Base-by-base conservation (phyloP, 92 coral and sea anemone genomes). In the Pocillopora grandis region DNA sequence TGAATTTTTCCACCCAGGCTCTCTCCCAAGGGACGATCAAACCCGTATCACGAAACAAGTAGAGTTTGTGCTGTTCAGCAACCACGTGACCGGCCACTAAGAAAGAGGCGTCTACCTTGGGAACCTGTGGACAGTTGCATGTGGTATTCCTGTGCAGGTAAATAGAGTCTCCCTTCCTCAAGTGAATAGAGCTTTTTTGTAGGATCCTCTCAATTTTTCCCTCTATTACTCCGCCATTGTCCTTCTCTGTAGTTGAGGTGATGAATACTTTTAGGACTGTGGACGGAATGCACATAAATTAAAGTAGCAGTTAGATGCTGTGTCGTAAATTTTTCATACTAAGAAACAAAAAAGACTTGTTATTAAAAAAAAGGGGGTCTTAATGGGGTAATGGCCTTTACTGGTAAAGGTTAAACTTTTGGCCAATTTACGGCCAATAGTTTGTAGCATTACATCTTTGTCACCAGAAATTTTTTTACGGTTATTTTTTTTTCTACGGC, bases 1-100 rank as follows among this genome's bases (percentile, higher is more conserved):
- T 74, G 33, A 83, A 73, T 56, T 62, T 83, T 11, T 63, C 19
- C 49, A 83, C 86, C 86, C 86, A 83, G 1, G 63, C 73, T 55
- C 86, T 62, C 49, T 62, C 86, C 86, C 86, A 83, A 33, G 72
- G 17, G 36, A 73, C 86, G 21, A 74, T 80, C 8, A 83, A 71
- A 6, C 86, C 86, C 52, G 49, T 73, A 13, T n/a, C 77, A 49
- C 80, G 80, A 10, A 18, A 63, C 58, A 83, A 19, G 33, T 72
- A 72, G 21, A 83, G 58, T 58, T 21, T 83, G n/a, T 49, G 60
- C 64, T 83, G 73, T 4, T 61, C 55, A 63, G 19, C 35, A 56
- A 62, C 80, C 72, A 73, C 86, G 31, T 83, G 86, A 52, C 86
- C 86, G 6, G 86, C 86, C 15, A 83, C 86, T 56, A 83, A 64